phyloP scores from a whole-genome alignment of 2,797 vertebrate genomes.

The Cryptoblepharus egeriae region DNA sequence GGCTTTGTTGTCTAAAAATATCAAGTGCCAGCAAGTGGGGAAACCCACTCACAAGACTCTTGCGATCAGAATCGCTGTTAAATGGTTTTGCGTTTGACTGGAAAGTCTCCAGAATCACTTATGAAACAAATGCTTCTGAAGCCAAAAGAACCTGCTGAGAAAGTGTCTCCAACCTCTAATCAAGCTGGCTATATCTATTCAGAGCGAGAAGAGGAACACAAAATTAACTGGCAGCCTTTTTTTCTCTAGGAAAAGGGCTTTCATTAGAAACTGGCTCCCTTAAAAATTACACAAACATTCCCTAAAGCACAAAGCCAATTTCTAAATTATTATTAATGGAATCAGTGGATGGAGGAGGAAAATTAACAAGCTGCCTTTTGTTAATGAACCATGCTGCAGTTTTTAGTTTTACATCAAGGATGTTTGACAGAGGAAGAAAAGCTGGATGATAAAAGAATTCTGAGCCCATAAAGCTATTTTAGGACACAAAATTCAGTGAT shows the following conservation, averaged over 20 bases:
- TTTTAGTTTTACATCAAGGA: background rate
- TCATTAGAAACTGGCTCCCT: conserved; percentile 12
- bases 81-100: background rate
- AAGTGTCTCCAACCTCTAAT: conserved; percentile 32
- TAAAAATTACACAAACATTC: conserved; percentile 22
- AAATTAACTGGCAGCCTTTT: background rate
- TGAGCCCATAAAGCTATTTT: conserved; percentile 27
- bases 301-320: background rate
- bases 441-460: conserved; percentile 23
- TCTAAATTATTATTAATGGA: conserved; percentile 29
- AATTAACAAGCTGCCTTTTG: conserved; percentile 36
- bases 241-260: conserved; percentile 32
- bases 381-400: conserved; percentile 17
- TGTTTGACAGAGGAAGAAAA: conserved; percentile 40
- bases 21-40: background rate
- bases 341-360: conserved; percentile 23
- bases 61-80: conserved; percentile 1
- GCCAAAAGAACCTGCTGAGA: conserved; percentile 27
- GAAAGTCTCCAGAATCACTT: conserved; percentile 22
- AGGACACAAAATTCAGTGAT: conserved; percentile 7
- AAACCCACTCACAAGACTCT: background rate
- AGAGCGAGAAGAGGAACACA: conserved; percentile 30
- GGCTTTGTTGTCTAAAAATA: background rate
- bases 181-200: conserved; percentile 16
- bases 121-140: conserved; percentile 6